Percentiles rank a stretch among this genome's conserved stretches.
phyloP scores from a whole-genome alignment of 2,888 invertebrate genomes.

The Chouioia cunea region DNA sequence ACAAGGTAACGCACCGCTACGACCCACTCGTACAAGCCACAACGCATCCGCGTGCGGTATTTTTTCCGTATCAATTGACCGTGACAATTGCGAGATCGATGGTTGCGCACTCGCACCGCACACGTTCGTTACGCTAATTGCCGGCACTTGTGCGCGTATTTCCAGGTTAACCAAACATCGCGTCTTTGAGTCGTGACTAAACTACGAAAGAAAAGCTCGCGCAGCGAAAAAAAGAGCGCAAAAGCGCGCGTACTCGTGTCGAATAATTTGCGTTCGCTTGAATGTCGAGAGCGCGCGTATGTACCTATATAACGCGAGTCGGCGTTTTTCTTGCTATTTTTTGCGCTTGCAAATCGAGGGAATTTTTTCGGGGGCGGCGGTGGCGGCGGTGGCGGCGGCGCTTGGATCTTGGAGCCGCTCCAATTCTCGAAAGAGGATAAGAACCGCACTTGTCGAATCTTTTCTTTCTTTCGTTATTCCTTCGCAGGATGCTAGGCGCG shows the following conservation, averaged over 20 bases:
- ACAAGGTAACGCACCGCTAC: too few species aligned
- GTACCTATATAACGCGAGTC: background rate
- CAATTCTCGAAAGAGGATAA: slow-evolving; percentile 17
- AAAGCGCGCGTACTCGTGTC: background rate
- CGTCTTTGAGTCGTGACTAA: background rate
- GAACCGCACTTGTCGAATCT: background rate
- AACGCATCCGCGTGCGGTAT: too few species aligned
- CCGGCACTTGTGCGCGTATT: background rate
- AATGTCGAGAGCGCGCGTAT: background rate
- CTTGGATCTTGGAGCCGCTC: slow-evolving; percentile 24
- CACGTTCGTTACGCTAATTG: background rate
- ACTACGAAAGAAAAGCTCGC: background rate
- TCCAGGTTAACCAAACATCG: slow-evolving; percentile 22
- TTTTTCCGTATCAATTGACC: too few species aligned
- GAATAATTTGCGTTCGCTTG: slow-evolving; percentile 24
- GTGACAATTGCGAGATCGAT: background rate
- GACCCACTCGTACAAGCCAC: too few species aligned
- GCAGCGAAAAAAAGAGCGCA: background rate
- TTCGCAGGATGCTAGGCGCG: background rate
- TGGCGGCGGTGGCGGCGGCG: background rate
- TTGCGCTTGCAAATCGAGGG: background rate
- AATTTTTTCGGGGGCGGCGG: background rate
- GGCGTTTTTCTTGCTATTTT: background rate
- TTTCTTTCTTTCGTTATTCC: background rate
- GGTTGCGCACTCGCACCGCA: background rate